Evolutionary conservation across 2,888 invertebrate species (phyloP), one percentile per base, ranked within the genome.

Genomic region (Morpho helenor): DNA sequence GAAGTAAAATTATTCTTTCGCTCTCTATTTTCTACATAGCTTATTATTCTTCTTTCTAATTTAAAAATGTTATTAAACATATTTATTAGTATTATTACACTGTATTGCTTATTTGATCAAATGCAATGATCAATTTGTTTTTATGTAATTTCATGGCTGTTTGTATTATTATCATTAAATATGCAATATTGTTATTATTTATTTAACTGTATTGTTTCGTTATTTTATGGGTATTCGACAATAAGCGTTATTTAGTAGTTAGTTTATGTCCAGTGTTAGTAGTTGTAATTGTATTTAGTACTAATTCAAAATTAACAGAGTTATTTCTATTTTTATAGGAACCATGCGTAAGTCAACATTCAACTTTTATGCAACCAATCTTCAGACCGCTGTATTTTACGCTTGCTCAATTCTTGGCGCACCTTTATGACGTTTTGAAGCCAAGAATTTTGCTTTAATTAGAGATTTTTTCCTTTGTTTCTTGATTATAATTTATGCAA

Each of bases 331-430:
- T 87, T 86, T 90, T 88, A 82, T 91, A 91, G 91, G 91, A 91
- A 91, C 84, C 90, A 91, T 84, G 91, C 87, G 91, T 91, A 91
- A 91, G 91, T 91, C 71, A 69, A 76, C 72, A 73, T 71, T 73
- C 74, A 76, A 82, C 72, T 82, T 81, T 70, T 86, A 80, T 79
- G 87, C 84, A 82, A 80, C 77, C 75, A 66, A 67, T 71, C 71
- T 67, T 73, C 74, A 72, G 71, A 75, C 72, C 72, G 87, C 87
- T 88, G 87, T 87, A 86, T 80, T 81, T 80, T 69, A 43, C 62
- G 86, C 86, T 87, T 84, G 63, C 63, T 70, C 31, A 68, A 68
- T 67, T 73, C 71, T 77, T 77, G 79, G 81, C 72, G 68, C 43
- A 59, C 57, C 62, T 70, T 76, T 51, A 51, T 75, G 71, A 76